These are phyloP conservation scores for Parelbella ahira DNA, from an alignment of 2,888 invertebrate species.

Conservation along the genomic window DNA sequence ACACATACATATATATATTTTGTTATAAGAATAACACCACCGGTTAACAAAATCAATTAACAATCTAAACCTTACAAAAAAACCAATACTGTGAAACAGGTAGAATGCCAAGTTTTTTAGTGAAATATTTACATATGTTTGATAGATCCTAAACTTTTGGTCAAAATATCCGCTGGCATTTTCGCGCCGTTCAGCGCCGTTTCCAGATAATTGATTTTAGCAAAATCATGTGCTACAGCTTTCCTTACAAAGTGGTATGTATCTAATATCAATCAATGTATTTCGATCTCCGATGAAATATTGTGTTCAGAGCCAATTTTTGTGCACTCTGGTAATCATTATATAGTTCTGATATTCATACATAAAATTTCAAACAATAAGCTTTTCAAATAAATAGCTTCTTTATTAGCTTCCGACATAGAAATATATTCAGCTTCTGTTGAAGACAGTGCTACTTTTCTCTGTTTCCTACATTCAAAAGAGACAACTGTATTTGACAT, in stretches of 20 bases:
- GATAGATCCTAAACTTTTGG: not conserved
- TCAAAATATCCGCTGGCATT: not conserved
- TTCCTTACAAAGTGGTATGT: not conserved
- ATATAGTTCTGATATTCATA: not conserved
- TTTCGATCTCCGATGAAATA: not conserved
- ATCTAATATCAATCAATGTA: not conserved
- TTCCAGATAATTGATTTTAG: not conserved
- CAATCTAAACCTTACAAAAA: too few species aligned
- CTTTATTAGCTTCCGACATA: not conserved
- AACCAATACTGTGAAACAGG: too few species aligned
- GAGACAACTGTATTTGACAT: not conserved
- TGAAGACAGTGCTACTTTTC: not conserved
- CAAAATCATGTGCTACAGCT: not conserved
- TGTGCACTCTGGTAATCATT: not conserved
- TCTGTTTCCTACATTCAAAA: slow-evolving; percentile 3
- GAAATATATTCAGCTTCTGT: not conserved
- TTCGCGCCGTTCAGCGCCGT: too few species aligned
- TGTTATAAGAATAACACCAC: too few species aligned
- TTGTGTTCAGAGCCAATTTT: not conserved
- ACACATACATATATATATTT: too few species aligned
- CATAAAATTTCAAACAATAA: not conserved
- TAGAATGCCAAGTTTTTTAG: too few species aligned
- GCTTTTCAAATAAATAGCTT: slow-evolving; percentile 2
- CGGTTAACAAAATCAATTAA: too few species aligned
- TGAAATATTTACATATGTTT: not conserved